Evolutionary conservation across 2,797 vertebrate genomes (phyloP).

Genomic region (Rhinophrynus dorsalis): DNA sequence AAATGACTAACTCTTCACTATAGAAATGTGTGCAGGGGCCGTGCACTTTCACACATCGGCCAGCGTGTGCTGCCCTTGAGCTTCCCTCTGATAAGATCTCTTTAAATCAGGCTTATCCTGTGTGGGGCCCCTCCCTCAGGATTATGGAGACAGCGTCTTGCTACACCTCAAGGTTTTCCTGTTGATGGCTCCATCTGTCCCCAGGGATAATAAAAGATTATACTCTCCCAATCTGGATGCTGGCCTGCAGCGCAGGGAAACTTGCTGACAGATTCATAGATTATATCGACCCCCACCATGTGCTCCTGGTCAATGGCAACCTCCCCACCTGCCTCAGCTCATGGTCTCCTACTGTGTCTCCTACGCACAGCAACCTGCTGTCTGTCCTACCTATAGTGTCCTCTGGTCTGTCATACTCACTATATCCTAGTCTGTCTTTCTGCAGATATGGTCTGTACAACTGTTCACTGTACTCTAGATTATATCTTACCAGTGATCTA

Average conservation of each 20-base stretch:
- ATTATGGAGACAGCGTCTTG: conserved; percentile 35
- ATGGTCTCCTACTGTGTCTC: no score
- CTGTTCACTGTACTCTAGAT: no score
- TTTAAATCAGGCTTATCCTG: conserved; percentile 25
- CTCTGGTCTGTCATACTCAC: neutral
- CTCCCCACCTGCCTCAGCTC: conserved; percentile 20
- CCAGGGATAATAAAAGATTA: conserved; percentile 47
- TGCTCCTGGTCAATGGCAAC: neutral
- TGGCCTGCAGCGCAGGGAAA: conserved; percentile 35
- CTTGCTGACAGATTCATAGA: conserved; percentile 47
- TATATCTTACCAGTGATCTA: no score
- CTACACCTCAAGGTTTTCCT: conserved; percentile 40
- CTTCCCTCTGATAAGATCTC: conserved; percentile 17
- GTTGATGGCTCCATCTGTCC: conserved; percentile 45
- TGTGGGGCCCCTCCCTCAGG: conserved; percentile 19
- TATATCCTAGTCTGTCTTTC: no score
- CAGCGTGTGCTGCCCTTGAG: conserved; percentile 9
- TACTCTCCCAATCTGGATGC: conserved; percentile 41
- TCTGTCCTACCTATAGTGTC: neutral
- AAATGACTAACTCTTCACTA: no score
- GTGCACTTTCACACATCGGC: neutral
- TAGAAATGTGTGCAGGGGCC: no score
- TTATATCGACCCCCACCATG: conserved; percentile 14
- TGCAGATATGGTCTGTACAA: no score
- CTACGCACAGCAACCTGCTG: neutral